Conservation (phyloP, 2,888 invertebrate genomes). For the Plebejus argus region DNA sequence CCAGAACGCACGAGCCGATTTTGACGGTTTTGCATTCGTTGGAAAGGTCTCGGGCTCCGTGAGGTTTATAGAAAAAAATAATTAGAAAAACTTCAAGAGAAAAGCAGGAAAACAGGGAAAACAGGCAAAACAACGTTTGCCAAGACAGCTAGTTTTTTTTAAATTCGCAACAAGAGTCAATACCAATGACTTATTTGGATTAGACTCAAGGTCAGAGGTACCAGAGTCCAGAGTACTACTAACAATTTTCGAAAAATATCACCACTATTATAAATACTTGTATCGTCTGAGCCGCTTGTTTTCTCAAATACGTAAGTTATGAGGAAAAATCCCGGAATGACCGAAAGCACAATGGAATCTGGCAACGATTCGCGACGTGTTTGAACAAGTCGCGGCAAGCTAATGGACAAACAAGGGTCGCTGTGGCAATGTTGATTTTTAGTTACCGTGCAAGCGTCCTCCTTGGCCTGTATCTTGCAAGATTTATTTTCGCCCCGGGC, state of each 20-base stretch:
- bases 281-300: background rate
- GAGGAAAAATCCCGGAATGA: constrained; percentile 39
- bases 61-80: too few relatives aligned
- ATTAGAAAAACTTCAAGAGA: too few relatives aligned
- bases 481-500: constrained; percentile 66
- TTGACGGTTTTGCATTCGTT: too few relatives aligned
- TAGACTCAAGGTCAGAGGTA: background rate
- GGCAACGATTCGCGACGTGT: constrained; percentile 51
- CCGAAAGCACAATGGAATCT: constrained; percentile 44
- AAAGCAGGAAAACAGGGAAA: too few relatives aligned
- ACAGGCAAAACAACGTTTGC: too few relatives aligned
- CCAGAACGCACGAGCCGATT: too few relatives aligned
- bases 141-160: too few relatives aligned
- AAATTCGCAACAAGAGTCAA: too few relatives aligned
- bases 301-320: constrained; percentile 18
- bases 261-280: background rate
- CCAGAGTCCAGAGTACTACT: too few relatives aligned
- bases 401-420: constrained; percentile 78
- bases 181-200: too few relatives aligned
- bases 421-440: constrained; percentile 70
- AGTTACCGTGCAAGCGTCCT: constrained; percentile 63
- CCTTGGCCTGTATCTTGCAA: constrained; percentile 63
- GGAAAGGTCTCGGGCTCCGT: too few relatives aligned
- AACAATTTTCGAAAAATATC: constrained; percentile 8
- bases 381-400: constrained; percentile 70